Percentiles rank a stretch among this genome's conserved stretches.
Evolutionary conservation across 2,113 vertebrate genomes (phyloP).

Genomic region (Calyptomena viridis): DNA sequence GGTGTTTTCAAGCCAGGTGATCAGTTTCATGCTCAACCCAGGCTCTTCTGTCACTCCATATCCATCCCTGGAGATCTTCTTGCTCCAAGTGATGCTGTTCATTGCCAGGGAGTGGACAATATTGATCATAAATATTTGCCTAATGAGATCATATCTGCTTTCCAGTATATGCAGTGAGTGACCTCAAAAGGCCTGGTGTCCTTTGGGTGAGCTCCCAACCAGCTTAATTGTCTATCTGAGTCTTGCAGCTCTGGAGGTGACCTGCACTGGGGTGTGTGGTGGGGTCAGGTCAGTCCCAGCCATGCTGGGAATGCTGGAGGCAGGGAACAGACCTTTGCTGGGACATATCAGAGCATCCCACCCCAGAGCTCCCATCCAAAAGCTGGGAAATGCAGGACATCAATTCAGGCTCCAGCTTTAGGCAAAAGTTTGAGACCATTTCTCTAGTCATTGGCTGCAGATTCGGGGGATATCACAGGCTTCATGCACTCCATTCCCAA

Average conservation of each 20-base stretch:
- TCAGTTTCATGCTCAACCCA: background rate
- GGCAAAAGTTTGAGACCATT: background rate
- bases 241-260: background rate
- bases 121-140: constrained; percentile 54
- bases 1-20: constrained; percentile 31
- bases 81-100: background rate
- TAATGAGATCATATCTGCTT: constrained; percentile 40
- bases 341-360: background rate
- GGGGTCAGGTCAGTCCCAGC: background rate
- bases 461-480: background rate
- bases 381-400: background rate
- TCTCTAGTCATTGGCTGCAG: background rate
- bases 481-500: background rate
- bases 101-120: background rate
- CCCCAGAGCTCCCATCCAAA: background rate
- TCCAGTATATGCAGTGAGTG: background rate
- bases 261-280: background rate
- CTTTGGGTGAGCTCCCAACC: constrained; percentile 12
- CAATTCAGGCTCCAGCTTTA: background rate
- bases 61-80: background rate
- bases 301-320: background rate
- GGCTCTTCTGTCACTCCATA: background rate
- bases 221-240: background rate
- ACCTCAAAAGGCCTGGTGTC: background rate
- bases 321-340: background rate